phyloP scores from a whole-genome alignment of 1,140 invertebrate genomes.

The Amyelois transitella region DNA sequence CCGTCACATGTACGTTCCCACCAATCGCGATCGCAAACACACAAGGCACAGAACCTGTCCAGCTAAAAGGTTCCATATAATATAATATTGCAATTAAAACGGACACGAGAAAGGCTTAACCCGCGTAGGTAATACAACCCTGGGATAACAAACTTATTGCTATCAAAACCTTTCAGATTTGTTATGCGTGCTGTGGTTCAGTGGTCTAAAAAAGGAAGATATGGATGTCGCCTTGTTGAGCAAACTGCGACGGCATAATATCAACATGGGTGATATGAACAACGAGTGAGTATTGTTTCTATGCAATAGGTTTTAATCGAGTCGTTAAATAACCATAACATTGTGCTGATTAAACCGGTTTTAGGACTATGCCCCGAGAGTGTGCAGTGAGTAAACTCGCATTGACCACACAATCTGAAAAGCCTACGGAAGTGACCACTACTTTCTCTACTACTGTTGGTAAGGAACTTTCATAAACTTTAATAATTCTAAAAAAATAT shows the following conservation, averaged over 20 bases:
- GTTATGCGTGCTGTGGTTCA: slow-evolving; percentile 53
- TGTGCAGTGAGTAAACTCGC: background rate
- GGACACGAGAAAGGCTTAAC: background rate
- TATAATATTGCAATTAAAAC: slow-evolving; percentile 2
- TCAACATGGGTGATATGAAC: slow-evolving; percentile 50
- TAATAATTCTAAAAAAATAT: too few relatives aligned
- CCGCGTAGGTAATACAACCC: background rate
- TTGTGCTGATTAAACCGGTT: background rate
- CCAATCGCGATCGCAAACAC: slow-evolving; percentile 27
- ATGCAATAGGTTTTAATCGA: background rate
- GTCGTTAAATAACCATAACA: background rate
- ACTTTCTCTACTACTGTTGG: background rate
- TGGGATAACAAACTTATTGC: background rate
- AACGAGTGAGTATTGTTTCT: slow-evolving; percentile 36
- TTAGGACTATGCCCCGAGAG: background rate
- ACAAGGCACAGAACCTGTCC: slow-evolving; percentile 34
- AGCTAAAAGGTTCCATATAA: slow-evolving; percentile 57
- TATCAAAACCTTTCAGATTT: slow-evolving; percentile 43
- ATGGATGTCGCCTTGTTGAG: slow-evolving; percentile 39
- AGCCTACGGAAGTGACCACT: background rate
- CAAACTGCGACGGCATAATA: slow-evolving; percentile 45
- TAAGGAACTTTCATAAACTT: background rate
- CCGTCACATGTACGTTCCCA: slow-evolving; percentile 61
- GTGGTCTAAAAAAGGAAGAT: slow-evolving; percentile 57
- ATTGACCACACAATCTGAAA: background rate